phyloP scores from a whole-genome alignment of 30 jellyfish, hydroid and myxozoan species.

The Sanderia malayensis region DNA sequence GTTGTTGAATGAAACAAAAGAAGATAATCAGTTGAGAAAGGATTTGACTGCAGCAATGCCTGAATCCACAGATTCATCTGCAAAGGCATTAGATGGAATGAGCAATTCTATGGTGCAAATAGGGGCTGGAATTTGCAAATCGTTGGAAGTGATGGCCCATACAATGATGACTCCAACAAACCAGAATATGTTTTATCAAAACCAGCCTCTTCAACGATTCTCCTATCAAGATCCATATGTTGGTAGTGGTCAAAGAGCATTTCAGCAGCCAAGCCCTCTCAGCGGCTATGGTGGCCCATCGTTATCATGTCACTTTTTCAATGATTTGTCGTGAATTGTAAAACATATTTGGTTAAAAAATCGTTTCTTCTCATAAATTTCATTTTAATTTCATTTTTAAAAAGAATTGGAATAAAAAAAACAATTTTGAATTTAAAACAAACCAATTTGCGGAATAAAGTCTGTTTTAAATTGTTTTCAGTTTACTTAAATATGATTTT shows the following conservation, averaged over 20 bases:
- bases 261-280: constrained; percentile 9
- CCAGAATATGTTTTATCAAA: constrained; percentile 48
- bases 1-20: constrained; percentile 31
- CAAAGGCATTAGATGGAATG: constrained; percentile 16
- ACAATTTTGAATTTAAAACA: too few relatives aligned
- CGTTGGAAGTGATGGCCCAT: constrained; percentile 19
- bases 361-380: too few relatives aligned
- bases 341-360: not conserved
- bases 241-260: not conserved
- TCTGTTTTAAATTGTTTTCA: not conserved
- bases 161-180: constrained; percentile 36
- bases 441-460: not conserved
- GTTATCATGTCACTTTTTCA: not conserved
- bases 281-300: not conserved
- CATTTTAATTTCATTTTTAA: too few relatives aligned
- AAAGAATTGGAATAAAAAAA: not conserved
- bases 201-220: constrained; percentile 6
- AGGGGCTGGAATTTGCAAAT: constrained; percentile 9
- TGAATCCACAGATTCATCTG: constrained; percentile 24
- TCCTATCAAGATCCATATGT: constrained; percentile 14
- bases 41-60: constrained; percentile 25
- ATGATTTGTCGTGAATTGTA: not conserved
- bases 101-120: constrained; percentile 13
- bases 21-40: constrained; percentile 15
- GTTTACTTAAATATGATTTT: not conserved